Conservation (phyloP, 2,797 vertebrate genomes). For the Carcharodon carcharias region DNA sequence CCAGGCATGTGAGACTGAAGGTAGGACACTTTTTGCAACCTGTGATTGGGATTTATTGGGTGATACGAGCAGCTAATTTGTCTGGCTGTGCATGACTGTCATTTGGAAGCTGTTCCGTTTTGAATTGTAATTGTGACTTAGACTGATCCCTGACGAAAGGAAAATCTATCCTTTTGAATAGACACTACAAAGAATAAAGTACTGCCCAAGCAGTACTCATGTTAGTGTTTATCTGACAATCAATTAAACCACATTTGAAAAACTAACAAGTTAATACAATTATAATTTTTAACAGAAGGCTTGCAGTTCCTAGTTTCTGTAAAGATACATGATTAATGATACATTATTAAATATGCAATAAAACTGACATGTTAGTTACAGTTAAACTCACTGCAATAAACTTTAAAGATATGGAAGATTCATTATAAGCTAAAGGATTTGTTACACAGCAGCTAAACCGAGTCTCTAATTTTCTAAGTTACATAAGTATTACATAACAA, state of each 20-base stretch:
- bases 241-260: slow-evolving; percentile 40
- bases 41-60: slow-evolving; percentile 42
- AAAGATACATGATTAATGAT: background rate
- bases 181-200: slow-evolving; percentile 43
- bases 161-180: slow-evolving; percentile 47
- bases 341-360: background rate
- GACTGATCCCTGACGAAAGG: slow-evolving; percentile 45
- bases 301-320: background rate
- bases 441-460: background rate
- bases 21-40: slow-evolving; percentile 41
- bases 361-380: background rate
- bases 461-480: background rate
- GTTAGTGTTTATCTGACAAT: slow-evolving; percentile 41
- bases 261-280: slow-evolving; percentile 39
- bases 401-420: background rate
- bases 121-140: slow-evolving; percentile 43
- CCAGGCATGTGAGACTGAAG: slow-evolving; percentile 45
- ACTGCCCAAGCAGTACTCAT: slow-evolving; percentile 9
- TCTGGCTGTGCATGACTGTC: slow-evolving; percentile 43
- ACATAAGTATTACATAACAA: background rate
- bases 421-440: background rate
- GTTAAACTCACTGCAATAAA: background rate
- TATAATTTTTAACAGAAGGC: background rate
- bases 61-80: slow-evolving; percentile 46
- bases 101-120: slow-evolving; percentile 45